phyloP scores from a whole-genome alignment of 2,888 invertebrate species.

The Agrochola macilenta region DNA sequence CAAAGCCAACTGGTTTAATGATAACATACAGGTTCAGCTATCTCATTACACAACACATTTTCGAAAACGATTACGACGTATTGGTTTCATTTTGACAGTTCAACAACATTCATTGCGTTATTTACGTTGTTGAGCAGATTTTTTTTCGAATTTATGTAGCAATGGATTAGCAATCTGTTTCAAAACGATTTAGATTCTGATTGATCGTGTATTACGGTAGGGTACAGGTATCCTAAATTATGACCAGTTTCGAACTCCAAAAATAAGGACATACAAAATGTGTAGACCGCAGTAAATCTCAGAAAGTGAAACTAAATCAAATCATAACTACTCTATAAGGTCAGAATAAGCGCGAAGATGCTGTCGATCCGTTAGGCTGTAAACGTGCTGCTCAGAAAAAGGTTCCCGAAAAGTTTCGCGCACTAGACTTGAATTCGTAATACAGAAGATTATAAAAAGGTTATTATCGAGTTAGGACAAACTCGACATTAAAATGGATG shows the following conservation, averaged over 20 bases:
- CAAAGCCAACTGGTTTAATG: not conserved
- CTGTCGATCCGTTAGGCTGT: slow-evolving; percentile 26
- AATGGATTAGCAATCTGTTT: too few relatives aligned
- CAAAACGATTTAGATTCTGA: too few relatives aligned
- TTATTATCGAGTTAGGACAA: slow-evolving; percentile 46
- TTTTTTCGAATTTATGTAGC: too few relatives aligned
- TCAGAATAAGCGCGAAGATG: slow-evolving; percentile 40
- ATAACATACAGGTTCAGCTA: not conserved
- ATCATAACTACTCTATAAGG: slow-evolving; percentile 43
- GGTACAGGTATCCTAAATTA: not conserved
- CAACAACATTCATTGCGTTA: too few relatives aligned
- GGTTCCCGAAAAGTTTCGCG: slow-evolving; percentile 48
- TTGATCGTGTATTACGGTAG: too few relatives aligned
- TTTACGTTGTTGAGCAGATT: too few relatives aligned
- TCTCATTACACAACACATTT: too few relatives aligned
- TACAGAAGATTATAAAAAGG: slow-evolving; percentile 55
- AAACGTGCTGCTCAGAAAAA: slow-evolving; percentile 43
- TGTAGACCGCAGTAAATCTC: slow-evolving; percentile 10
- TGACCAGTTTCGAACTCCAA: not conserved
- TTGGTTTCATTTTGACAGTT: too few relatives aligned
- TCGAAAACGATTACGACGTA: too few relatives aligned
- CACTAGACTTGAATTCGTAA: slow-evolving; percentile 61
- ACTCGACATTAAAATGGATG: slow-evolving; percentile 36
- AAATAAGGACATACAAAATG: not conserved
- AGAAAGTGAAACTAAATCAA: slow-evolving; percentile 29